phyloP scores from a whole-genome alignment of 2,797 vertebrate species.

The Leptatherina wallacei region DNA sequence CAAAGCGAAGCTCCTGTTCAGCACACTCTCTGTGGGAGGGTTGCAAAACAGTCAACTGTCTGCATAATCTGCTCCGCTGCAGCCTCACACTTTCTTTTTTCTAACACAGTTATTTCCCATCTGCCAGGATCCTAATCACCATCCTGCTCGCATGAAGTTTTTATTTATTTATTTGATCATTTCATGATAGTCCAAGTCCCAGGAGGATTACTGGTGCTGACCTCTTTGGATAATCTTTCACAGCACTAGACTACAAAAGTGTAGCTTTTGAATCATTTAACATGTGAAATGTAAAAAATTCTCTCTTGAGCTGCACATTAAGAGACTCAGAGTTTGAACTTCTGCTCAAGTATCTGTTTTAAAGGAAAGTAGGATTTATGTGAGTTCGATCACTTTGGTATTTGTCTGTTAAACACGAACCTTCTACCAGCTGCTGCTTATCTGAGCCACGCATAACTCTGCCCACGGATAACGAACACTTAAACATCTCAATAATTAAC shows the following conservation, averaged over 20 bases:
- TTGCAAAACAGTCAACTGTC: slow-evolving; percentile 73
- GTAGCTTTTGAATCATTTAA: slow-evolving; percentile 22
- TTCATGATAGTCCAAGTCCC: slow-evolving; percentile 18
- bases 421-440: too few species aligned
- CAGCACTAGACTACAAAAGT: neutral
- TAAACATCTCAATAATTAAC: neutral
- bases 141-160: neutral
- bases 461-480: neutral
- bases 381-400: too few species aligned
- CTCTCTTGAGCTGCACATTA: too few species aligned
- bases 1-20: slow-evolving; percentile 69
- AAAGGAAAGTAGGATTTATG: too few species aligned
- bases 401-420: too few species aligned
- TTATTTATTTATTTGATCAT: slow-evolving; percentile 5
- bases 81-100: slow-evolving; percentile 35
- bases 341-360: too few species aligned
- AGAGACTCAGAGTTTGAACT: too few species aligned
- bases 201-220: slow-evolving; percentile 20
- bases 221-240: slow-evolving; percentile 50
- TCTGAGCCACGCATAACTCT: too few species aligned
- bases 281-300: neutral
- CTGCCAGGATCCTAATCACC: slow-evolving; percentile 39
- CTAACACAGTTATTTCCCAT: slow-evolving; percentile 43
- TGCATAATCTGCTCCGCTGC: slow-evolving; percentile 55
- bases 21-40: slow-evolving; percentile 73